Evolutionary conservation across 2,113 vertebrate genomes (phyloP).

Genomic region (Zapus hudsonius): DNA sequence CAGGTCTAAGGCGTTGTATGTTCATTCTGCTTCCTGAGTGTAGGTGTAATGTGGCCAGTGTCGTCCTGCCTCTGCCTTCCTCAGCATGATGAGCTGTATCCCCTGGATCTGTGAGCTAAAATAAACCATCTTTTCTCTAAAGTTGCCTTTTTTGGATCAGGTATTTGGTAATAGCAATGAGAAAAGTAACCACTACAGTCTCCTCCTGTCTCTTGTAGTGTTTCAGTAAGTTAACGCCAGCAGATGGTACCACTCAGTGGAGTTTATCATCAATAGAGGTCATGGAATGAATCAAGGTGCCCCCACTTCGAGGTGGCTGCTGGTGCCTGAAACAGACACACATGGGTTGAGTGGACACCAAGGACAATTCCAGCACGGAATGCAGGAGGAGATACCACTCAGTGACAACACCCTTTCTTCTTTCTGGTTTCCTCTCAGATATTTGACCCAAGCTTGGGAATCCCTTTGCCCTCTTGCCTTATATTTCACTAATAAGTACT

Average conservation of each 20-base stretch:
- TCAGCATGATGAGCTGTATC: too few species aligned
- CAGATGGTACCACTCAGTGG: not conserved
- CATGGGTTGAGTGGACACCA: too few species aligned
- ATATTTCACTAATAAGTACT: not conserved
- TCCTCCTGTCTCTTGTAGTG: not conserved
- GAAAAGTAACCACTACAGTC: not conserved
- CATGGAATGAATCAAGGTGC: too few species aligned
- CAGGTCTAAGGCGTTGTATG: too few species aligned
- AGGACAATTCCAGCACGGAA: too few species aligned
- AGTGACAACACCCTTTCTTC: not conserved
- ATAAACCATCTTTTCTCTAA: not conserved
- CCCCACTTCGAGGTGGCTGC: too few species aligned
- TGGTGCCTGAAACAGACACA: too few species aligned
- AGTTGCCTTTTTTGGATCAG: not conserved
- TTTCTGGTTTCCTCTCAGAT: conserved; percentile 5
- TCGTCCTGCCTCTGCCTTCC: too few species aligned
- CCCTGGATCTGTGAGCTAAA: too few species aligned
- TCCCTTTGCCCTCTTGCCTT: not conserved
- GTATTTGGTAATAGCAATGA: not conserved
- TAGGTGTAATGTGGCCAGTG: too few species aligned
- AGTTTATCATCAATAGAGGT: too few species aligned
- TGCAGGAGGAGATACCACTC: not conserved
- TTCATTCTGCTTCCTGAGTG: too few species aligned
- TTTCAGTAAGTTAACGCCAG: not conserved
- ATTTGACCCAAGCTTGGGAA: not conserved